A percentile compares a stretch with the other conserved stretches of the same genome.
These are phyloP conservation scores for Machimus rusticus DNA, from an alignment of 2,888 invertebrate species.

Conservation along the genomic window DNA sequence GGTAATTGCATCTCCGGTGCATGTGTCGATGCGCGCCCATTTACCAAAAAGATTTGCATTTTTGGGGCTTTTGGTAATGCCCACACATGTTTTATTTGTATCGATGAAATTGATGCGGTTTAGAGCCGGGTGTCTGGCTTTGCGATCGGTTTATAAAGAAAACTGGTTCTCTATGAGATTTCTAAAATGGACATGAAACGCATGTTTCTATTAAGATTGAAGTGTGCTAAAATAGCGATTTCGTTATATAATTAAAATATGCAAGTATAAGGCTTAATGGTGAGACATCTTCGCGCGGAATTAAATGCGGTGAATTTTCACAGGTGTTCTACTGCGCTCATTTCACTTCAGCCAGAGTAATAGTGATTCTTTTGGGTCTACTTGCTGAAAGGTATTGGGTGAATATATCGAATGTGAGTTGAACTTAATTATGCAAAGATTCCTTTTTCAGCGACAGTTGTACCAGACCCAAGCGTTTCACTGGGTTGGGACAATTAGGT, in stretches of 20 bases:
- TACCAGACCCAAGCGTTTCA: not conserved
- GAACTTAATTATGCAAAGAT: not conserved
- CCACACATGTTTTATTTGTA: not conserved
- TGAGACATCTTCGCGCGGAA: not conserved
- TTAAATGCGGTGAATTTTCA: not conserved
- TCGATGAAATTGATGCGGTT: not conserved
- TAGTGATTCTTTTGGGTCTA: not conserved
- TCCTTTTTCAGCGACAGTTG: not conserved
- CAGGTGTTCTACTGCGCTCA: not conserved
- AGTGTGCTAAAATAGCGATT: not conserved
- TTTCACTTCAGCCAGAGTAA: not conserved
- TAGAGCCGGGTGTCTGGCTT: not conserved
- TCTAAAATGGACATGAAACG: not conserved
- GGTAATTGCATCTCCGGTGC: not conserved
- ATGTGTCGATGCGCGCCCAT: not conserved
- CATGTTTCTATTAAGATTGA: not conserved
- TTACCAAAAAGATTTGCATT: not conserved
- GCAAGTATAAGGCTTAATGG: not conserved
- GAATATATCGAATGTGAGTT: not conserved
- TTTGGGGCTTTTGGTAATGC: not conserved
- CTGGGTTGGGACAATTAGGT: not conserved
- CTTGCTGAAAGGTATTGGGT: not conserved
- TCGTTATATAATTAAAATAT: slow-evolving; percentile 3
- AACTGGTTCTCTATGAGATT: not conserved
- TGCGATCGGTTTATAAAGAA: not conserved